A percentile compares a stretch with the other conserved stretches of the same genome.
phyloP scores from a whole-genome alignment of 2,888 invertebrate species.

The Sarcophaga caerulescens region DNA sequence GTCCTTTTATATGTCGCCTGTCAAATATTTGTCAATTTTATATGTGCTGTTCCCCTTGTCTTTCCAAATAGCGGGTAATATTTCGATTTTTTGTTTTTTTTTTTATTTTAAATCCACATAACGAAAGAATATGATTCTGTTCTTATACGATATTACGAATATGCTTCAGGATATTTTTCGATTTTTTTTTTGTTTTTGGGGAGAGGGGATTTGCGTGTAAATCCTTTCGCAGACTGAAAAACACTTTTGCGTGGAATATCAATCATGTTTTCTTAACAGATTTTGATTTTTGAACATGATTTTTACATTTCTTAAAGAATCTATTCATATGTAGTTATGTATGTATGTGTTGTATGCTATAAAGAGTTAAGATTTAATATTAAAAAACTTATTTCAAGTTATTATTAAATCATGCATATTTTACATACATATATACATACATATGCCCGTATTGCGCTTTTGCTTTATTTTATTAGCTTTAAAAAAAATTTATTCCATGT shows the following conservation, averaged over 20 bases:
- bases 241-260: conserved; percentile 59
- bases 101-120: neutral
- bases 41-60: conserved; percentile 12
- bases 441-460: neutral
- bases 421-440: too few relatives aligned
- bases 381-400: neutral
- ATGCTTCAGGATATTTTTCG: conserved; percentile 51
- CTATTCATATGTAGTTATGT: too few relatives aligned
- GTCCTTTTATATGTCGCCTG: conserved; percentile 63
- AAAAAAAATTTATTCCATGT: too few relatives aligned
- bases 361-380: neutral
- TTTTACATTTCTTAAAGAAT: conserved; percentile 56
- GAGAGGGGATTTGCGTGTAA: conserved; percentile 25
- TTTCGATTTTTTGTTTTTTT: neutral
- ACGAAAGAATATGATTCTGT: conserved; percentile 43
- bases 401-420: neutral
- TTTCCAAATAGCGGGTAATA: conserved; percentile 1
- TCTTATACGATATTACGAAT: neutral
- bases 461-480: too few relatives aligned
- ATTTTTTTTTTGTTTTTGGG: neutral
- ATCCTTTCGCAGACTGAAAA: conserved; percentile 63
- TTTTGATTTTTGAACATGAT: conserved; percentile 62
- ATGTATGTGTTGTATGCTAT: too few relatives aligned
- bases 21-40: conserved; percentile 67
- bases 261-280: conserved; percentile 64